phyloP scores from a whole-genome alignment of 2,113 vertebrate genomes.

The Gasterosteus nipponicus region DNA sequence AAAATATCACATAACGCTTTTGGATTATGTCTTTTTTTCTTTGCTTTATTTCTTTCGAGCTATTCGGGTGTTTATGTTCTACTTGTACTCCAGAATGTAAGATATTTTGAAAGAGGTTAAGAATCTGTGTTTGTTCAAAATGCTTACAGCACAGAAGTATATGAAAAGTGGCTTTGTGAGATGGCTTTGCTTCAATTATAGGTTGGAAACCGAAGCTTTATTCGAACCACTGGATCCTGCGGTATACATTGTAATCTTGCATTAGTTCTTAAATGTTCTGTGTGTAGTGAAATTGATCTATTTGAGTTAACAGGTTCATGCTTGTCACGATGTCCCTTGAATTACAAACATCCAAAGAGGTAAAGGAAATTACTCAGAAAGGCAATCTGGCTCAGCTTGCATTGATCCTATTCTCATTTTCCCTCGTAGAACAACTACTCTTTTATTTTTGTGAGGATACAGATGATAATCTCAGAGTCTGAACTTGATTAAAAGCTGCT shows the following conservation, averaged over 20 bases:
- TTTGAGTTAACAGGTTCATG: not conserved
- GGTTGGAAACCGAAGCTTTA: not conserved
- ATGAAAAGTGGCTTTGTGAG: not conserved
- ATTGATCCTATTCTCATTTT: conserved; percentile 32
- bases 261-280: not conserved
- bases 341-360: conserved; percentile 2
- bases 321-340: not conserved
- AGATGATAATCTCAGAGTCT: conserved; percentile 53
- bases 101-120: not conserved
- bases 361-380: not conserved
- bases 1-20: not conserved
- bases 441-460: conserved; percentile 29
- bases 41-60: not conserved
- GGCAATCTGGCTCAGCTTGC: not conserved
- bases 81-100: not conserved
- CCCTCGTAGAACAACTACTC: conserved; percentile 19
- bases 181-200: not conserved
- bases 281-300: not conserved
- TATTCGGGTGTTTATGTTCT: not conserved
- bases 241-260: not conserved
- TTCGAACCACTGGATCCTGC: not conserved
- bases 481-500: conserved; percentile 62
- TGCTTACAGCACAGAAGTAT: not conserved
- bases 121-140: not conserved
- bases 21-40: not conserved